Conservation (phyloP, 2,113 vertebrate species). For the Phycodurus eques region DNA sequence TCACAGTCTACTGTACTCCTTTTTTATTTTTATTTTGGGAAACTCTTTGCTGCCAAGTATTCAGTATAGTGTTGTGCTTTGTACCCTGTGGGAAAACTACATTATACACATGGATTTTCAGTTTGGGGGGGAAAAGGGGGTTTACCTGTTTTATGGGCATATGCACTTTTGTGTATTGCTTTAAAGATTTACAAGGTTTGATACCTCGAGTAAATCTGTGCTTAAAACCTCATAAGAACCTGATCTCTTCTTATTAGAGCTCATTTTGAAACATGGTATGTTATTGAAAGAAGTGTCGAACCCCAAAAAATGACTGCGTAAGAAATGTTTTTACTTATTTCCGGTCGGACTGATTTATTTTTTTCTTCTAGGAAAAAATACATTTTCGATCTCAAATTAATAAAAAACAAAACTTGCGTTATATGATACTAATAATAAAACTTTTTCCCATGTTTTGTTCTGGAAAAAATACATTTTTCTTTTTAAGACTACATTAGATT, state of each 20-base stretch:
- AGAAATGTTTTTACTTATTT: too few species aligned
- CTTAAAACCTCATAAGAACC: too few species aligned
- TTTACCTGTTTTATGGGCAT: neutral
- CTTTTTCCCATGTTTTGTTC: too few species aligned
- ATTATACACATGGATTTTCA: neutral
- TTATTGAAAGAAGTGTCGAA: neutral
- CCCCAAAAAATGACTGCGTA: neutral
- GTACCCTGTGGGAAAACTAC: neutral
- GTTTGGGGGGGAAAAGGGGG: neutral
- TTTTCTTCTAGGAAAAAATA: too few species aligned
- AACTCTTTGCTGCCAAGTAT: neutral
- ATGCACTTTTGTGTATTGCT: neutral
- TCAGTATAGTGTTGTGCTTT: neutral
- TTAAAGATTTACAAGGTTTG: neutral
- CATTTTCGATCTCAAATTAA: too few species aligned
- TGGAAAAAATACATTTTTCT: too few species aligned
- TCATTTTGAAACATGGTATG: neutral
- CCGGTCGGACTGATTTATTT: too few species aligned
- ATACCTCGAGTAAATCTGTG: too few species aligned
- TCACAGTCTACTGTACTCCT: conserved; percentile 10
- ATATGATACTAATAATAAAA: too few species aligned
- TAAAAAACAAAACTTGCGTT: too few species aligned
- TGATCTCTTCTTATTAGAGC: too few species aligned
- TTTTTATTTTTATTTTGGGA: conserved; percentile 12
- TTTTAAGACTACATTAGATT: too few species aligned